Conservation (phyloP, 2,113 vertebrate species). For the Benthochromis sp. region DNA sequence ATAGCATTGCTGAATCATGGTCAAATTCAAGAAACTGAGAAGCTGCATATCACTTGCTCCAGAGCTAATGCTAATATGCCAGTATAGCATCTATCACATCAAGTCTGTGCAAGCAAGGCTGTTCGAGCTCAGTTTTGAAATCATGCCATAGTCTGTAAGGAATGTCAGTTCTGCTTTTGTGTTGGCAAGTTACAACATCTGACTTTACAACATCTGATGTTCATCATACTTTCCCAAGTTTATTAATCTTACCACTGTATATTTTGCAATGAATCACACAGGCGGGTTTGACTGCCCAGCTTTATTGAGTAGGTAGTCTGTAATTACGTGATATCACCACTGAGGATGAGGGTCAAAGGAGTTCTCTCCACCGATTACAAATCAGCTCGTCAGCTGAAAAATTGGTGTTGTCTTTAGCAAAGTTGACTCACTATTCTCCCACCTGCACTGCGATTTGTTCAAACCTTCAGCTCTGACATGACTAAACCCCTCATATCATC, state of each 20-base stretch:
- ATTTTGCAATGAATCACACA: background rate
- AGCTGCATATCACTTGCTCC: background rate
- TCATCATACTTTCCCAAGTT: background rate
- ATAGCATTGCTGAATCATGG: background rate
- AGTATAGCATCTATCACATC: background rate
- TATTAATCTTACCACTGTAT: background rate
- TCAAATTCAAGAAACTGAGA: background rate
- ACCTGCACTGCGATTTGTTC: slow-evolving; percentile 16
- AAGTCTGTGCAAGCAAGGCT: background rate
- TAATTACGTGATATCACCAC: background rate
- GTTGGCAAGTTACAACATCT: background rate
- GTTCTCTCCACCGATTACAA: background rate
- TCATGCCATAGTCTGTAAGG: background rate
- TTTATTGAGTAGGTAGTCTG: background rate
- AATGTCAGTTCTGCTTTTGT: background rate
- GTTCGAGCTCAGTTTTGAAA: background rate
- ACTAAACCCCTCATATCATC: background rate
- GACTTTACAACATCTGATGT: background rate
- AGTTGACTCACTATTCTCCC: background rate
- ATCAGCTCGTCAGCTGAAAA: background rate
- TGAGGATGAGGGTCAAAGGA: background rate
- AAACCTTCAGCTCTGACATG: background rate
- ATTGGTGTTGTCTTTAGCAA: background rate
- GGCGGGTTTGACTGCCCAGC: background rate
- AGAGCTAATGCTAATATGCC: background rate